These are phyloP conservation scores for Willisornis vidua DNA, from an alignment of 2,113 vertebrate genomes.

Conservation along the genomic window DNA sequence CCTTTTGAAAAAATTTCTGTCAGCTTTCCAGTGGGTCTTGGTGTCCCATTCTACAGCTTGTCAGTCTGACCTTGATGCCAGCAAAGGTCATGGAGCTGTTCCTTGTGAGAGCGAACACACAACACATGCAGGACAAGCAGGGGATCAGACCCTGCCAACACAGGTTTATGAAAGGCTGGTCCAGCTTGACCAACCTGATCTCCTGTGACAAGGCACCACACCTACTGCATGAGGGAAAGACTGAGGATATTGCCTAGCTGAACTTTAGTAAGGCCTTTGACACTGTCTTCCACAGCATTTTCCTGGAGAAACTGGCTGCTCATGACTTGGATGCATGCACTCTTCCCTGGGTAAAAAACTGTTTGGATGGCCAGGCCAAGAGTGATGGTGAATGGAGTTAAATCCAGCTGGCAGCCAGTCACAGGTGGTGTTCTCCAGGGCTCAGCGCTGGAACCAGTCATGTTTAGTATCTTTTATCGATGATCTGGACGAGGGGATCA, in stretches of 20 bases:
- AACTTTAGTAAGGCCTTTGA: background rate
- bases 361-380: accelerated
- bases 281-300: background rate
- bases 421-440: background rate
- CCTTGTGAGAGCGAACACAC: background rate
- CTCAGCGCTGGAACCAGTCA: background rate
- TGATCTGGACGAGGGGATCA: background rate
- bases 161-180: background rate
- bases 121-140: background rate
- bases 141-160: background rate
- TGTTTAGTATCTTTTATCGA: background rate
- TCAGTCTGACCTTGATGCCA: background rate
- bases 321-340: background rate
- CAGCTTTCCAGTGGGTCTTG: background rate
- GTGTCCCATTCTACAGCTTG: background rate
- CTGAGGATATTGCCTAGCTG: background rate
- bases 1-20: background rate
- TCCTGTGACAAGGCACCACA: background rate
- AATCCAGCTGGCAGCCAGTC: background rate
- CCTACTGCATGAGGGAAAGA: background rate
- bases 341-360: background rate
- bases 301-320: background rate
- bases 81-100: background rate
- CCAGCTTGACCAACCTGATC: background rate
- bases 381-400: background rate